phyloP scores from a whole-genome alignment of 2,888 invertebrate genomes.

The Helobdella robusta region DNA sequence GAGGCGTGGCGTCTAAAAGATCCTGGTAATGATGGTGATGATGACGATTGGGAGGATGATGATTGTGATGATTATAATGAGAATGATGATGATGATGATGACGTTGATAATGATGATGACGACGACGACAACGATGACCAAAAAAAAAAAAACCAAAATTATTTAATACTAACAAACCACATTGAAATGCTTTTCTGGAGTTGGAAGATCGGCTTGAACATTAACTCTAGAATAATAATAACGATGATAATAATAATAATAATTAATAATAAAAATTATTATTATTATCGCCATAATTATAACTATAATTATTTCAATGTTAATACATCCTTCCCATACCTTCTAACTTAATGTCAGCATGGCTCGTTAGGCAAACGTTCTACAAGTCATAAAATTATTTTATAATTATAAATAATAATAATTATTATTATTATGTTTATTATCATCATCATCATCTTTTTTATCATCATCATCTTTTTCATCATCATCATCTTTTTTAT shows the following conservation, averaged over 20 bases:
- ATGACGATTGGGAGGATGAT: background rate
- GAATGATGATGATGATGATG: background rate
- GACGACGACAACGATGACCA: too few species aligned
- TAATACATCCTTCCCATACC: background rate
- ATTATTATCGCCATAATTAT: background rate
- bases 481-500: background rate
- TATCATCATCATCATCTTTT: background rate
- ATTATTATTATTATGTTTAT: background rate
- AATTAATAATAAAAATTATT: background rate
- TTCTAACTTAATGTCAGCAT: constrained; percentile 12
- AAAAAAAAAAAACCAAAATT: too few species aligned
- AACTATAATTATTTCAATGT: background rate
- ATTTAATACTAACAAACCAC: constrained; percentile 19
- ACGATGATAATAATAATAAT: background rate
- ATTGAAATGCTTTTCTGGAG: constrained; percentile 9
- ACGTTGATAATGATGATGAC: too few species aligned
- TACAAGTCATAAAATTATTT: background rate
- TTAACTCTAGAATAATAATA: background rate
- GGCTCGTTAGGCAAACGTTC: constrained; percentile 7
- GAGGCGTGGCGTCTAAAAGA: too few species aligned
- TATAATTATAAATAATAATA: background rate
- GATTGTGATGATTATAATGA: background rate
- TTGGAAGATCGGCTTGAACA: constrained; percentile 15
- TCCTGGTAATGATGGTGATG: background rate
- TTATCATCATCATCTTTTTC: background rate